Evolutionary conservation across 2,113 vertebrate species (phyloP).

Genomic region (Bujurquina vittata): DNA sequence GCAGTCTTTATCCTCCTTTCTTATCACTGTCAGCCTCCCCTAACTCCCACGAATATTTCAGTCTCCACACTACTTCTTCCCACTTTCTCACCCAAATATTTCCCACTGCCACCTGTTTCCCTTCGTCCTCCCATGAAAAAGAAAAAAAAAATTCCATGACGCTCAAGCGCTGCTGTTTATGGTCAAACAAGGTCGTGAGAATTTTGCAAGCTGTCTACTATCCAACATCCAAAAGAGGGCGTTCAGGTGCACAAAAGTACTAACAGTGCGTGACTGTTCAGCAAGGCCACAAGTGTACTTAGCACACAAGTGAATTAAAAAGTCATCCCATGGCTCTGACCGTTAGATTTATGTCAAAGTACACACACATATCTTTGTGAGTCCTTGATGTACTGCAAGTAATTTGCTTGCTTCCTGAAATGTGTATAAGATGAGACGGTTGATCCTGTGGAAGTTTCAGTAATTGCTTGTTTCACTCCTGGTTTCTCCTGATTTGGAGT

Average conservation of each 20-base stretch:
- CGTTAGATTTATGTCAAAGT: background rate
- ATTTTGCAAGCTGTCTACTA: constrained; percentile 3
- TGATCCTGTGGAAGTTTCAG: background rate
- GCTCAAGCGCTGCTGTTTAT: background rate
- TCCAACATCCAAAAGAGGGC: background rate
- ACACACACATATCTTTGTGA: background rate
- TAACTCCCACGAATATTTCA: background rate
- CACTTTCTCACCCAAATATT: constrained; percentile 14
- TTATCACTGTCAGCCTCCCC: background rate
- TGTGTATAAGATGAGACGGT: background rate
- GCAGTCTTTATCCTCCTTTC: background rate
- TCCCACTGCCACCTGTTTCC: background rate
- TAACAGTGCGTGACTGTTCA: background rate
- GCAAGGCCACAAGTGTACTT: background rate
- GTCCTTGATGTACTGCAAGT: background rate
- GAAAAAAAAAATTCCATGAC: constrained; percentile 47
- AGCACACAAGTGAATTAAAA: background rate
- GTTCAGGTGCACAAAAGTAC: constrained; percentile 24
- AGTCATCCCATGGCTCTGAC: background rate
- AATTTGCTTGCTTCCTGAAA: background rate
- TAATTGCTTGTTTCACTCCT: background rate
- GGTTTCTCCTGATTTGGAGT: background rate
- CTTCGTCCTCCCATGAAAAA: background rate
- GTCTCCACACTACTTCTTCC: background rate
- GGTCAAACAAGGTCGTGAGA: constrained; percentile 57